These are phyloP conservation scores for Eulemur rubriventer DNA, from an alignment of 2,797 vertebrate species.

Conservation along the genomic window DNA sequence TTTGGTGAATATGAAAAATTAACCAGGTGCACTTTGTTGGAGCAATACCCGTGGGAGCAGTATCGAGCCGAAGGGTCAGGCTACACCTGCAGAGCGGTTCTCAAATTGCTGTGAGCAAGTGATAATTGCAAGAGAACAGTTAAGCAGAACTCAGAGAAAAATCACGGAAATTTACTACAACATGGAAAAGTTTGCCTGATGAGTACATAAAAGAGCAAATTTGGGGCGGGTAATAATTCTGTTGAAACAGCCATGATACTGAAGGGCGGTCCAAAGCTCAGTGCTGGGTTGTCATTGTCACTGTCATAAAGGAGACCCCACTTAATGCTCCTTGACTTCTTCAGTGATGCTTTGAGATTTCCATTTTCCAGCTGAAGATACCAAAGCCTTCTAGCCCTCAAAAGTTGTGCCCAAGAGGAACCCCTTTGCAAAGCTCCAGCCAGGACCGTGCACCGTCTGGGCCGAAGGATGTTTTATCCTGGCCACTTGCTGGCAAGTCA, in stretches of 20 bases:
- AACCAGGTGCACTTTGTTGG: background rate
- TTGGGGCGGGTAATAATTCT: background rate
- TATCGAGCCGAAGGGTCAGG: background rate
- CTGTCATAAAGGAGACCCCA: rapidly evolving
- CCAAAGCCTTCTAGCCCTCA: background rate
- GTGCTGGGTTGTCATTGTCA: no score
- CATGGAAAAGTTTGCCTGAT: background rate
- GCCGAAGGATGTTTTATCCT: background rate
- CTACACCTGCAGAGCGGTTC: background rate
- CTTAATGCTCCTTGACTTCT: background rate
- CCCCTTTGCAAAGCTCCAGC: background rate
- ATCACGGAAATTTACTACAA: background rate
- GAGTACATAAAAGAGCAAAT: background rate
- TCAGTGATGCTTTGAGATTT: background rate
- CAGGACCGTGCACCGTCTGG: no score
- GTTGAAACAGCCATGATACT: background rate
- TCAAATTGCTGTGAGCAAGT: background rate
- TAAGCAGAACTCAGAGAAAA: background rate
- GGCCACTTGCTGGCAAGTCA: background rate
- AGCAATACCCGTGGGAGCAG: background rate
- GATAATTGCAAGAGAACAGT: background rate
- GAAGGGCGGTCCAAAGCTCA: rapidly evolving
- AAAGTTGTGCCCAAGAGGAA: background rate
- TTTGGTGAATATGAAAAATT: background rate
- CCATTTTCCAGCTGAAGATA: background rate